phyloP scores from a whole-genome alignment of 2,888 invertebrate species.

The Dicycla oo region DNA sequence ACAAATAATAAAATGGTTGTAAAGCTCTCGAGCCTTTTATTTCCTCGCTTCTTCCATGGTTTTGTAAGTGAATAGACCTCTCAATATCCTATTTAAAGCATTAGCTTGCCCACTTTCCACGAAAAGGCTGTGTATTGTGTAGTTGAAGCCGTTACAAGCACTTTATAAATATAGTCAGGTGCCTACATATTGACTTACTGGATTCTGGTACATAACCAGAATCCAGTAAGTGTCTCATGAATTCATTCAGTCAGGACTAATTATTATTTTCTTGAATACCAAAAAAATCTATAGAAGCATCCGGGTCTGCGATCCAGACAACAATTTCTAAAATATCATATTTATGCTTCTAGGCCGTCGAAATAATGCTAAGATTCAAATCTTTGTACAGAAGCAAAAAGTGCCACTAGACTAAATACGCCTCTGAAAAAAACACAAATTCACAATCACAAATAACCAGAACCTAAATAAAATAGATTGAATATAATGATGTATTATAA shows the following conservation, averaged over 20 bases:
- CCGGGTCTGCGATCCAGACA: too few species aligned
- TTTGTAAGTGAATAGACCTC: constrained; percentile 74
- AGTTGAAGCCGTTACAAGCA: constrained; percentile 39
- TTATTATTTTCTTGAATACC: not conserved
- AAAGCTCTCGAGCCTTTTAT: constrained; percentile 83
- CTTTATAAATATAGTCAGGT: constrained; percentile 13
- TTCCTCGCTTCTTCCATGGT: constrained; percentile 79
- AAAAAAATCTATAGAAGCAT: not conserved
- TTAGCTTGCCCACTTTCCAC: constrained; percentile 76
- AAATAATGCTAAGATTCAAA: not conserved
- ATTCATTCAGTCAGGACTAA: not conserved
- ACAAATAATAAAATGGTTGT: constrained; percentile 83
- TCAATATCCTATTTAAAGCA: constrained; percentile 80
- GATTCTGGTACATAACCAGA: too few species aligned
- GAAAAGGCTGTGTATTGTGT: constrained; percentile 63
- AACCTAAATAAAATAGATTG: constrained; percentile 6
- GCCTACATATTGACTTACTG: not conserved
- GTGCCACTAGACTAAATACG: not conserved
- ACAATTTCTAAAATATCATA: not conserved
- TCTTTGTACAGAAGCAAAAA: not conserved
- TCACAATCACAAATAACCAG: not conserved
- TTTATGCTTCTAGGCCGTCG: not conserved
- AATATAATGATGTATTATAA: not conserved
- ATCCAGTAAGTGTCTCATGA: too few species aligned
- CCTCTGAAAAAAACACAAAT: not conserved